Base-by-base conservation (phyloP, 2,797 vertebrate species). In the Rhodeus uyekii region DNA sequence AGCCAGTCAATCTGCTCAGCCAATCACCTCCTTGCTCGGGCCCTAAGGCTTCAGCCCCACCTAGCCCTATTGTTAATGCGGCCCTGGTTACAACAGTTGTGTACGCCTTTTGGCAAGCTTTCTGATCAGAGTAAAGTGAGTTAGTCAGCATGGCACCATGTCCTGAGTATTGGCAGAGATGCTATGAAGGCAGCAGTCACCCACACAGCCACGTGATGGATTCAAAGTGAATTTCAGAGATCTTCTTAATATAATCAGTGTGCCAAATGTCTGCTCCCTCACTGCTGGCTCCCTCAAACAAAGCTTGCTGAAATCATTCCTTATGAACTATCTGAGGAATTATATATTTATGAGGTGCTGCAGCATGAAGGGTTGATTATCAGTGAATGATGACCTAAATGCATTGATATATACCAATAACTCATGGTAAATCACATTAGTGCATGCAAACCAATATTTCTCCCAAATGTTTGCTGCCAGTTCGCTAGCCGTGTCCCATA, bases 191-290 rank as follows among this genome's bases (percentile, higher is more conserved):
- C 82, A 81, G 79, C 76, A 83, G 84, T 91, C 91, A 89, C 81
- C 85, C 86, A 80, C 85, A 82, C 86, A 85, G 87, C 84, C 92
- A 89, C 84, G 90, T 91, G 90, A 92, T 82, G 86, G 24, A 50
- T 80, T 69, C 42, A 64, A 81, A 77, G 71, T 64, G 71, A 84
- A 81, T 64, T 76, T 81, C 32, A 72, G 39, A 81, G 46, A 71
- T 44, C 46, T 76, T 64, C 34, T 46, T 72, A 61, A 76, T 42
- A n/a, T 63, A 76, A 68, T 75, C 83, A 84, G 46, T 50, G 55
- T 29, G 75, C 34, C 82, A 80, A 81, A 63, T 65, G 24, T 61
- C 65, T 84, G 55, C 73, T 76, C 72, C 44, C 64, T 32, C 65
- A 39, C 73, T 81, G 64, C 55, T 81, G 72, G 44, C 34, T 44